phyloP scores from a whole-genome alignment of 2,113 vertebrate genomes.

The Ailuropoda melanoleuca region DNA sequence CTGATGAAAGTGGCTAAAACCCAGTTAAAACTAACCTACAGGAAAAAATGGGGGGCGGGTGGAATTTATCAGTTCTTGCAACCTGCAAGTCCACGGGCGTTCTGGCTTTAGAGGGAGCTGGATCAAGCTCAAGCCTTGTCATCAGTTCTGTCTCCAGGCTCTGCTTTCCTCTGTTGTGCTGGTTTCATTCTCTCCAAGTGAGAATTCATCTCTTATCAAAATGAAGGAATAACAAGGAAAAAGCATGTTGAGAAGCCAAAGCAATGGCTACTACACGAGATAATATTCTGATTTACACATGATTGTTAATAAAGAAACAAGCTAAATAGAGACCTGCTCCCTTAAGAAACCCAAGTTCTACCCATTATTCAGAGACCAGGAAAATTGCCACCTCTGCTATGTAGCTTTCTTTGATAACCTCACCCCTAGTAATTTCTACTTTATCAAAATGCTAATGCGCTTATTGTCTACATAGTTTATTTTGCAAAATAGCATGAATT shows the following conservation, averaged over 20 bases:
- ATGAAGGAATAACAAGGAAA: constrained; percentile 25
- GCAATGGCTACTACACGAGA: background rate
- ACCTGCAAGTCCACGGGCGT: background rate
- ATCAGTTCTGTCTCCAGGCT: background rate
- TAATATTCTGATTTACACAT: background rate
- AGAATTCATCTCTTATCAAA: background rate
- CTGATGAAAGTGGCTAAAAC: background rate
- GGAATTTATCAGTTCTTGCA: background rate
- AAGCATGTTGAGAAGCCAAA: constrained; percentile 20
- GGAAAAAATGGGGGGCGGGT: background rate
- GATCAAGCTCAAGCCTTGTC: background rate
- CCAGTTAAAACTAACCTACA: constrained; percentile 24
- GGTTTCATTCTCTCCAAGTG: background rate
- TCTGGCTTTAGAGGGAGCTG: background rate
- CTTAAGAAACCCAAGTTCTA: constrained; percentile 28
- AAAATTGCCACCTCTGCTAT: background rate
- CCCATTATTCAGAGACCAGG: background rate
- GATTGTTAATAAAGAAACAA: background rate
- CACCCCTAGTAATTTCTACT: background rate
- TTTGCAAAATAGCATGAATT: background rate
- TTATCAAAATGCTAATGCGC: background rate
- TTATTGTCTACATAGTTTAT: background rate
- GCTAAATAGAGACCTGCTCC: background rate
- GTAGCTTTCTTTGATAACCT: background rate
- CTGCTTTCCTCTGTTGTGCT: background rate